These are phyloP conservation scores for Eupsilia transversa DNA, from an alignment of 2,888 invertebrate species.

Conservation along the genomic window DNA sequence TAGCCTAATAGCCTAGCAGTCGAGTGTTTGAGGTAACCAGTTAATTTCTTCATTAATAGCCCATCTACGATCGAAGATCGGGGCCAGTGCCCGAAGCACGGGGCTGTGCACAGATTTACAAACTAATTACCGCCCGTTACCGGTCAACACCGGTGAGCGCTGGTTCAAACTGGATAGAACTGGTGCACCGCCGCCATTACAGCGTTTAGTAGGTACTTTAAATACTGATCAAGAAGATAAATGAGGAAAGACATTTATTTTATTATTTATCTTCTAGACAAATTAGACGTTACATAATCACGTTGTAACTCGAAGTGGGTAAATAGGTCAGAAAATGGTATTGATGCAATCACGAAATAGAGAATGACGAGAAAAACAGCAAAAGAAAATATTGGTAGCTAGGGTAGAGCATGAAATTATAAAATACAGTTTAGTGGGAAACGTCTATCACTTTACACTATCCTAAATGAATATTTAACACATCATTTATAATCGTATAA, in stretches of 20 bases:
- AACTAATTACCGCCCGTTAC: conserved; percentile 46
- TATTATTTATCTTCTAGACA: neutral
- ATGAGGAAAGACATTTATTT: conserved; percentile 2
- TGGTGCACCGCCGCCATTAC: neutral
- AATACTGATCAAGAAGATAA: conserved; percentile 5
- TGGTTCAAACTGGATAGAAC: conserved; percentile 33
- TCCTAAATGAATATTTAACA: conserved; percentile 8
- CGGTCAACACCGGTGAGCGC: conserved; percentile 30
- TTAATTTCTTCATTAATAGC: conserved; percentile 59
- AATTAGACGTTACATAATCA: conserved; percentile 9
- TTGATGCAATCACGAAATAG: neutral
- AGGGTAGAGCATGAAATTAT: neutral
- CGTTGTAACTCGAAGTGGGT: neutral
- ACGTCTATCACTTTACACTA: neutral
- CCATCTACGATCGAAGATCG: conserved; percentile 35
- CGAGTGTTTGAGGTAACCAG: conserved; percentile 37
- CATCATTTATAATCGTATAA: conserved; percentile 18
- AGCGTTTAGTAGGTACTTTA: conserved; percentile 5
- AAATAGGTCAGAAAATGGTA: neutral
- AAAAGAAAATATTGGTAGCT: neutral
- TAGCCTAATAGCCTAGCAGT: conserved; percentile 20
- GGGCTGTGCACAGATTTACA: conserved; percentile 50
- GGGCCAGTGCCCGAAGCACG: conserved; percentile 13
- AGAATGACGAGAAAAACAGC: neutral
- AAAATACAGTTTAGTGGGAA: neutral